Evolutionary conservation across 2,113 vertebrate species (phyloP).

Genomic region (Scomber japonicus): DNA sequence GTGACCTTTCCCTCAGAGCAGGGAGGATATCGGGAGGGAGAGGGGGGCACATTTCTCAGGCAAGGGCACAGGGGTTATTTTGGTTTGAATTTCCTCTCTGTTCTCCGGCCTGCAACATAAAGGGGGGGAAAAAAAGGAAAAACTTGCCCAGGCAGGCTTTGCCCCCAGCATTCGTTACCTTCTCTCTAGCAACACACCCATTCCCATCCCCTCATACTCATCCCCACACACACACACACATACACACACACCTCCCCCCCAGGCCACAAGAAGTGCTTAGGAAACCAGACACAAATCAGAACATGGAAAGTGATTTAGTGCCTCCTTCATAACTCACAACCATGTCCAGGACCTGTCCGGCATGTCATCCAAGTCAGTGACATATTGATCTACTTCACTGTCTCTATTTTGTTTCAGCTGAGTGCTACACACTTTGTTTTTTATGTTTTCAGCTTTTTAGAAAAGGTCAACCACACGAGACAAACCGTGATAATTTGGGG

Average conservation of each 20-base stretch:
- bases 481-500: conserved; percentile 29
- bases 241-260: conserved; percentile 54
- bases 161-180: conserved; percentile 69
- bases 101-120: conserved; percentile 76
- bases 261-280: conserved; percentile 71
- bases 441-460: conserved; percentile 11
- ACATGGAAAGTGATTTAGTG: conserved; percentile 82
- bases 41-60: conserved; percentile 70
- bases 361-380: conserved; percentile 76
- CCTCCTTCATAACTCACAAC: conserved; percentile 79
- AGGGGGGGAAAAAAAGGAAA: conserved; percentile 18
- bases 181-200: conserved; percentile 63
- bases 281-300: conserved; percentile 83
- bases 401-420: conserved; percentile 74
- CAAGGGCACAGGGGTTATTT: conserved; percentile 79
- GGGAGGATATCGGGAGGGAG: conserved; percentile 69
- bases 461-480: conserved; percentile 31
- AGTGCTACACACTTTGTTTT: conserved; percentile 26
- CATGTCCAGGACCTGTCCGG: conserved; percentile 78
- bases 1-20: conserved; percentile 78
- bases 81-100: conserved; percentile 80
- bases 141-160: conserved; percentile 75
- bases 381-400: conserved; percentile 77
- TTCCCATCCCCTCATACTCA: conserved; percentile 50
- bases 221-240: conserved; percentile 23